Evolutionary conservation across 2,888 invertebrate species (phyloP), one percentile per base, ranked within the genome.

Genomic region (Colostygia pectinataria): DNA sequence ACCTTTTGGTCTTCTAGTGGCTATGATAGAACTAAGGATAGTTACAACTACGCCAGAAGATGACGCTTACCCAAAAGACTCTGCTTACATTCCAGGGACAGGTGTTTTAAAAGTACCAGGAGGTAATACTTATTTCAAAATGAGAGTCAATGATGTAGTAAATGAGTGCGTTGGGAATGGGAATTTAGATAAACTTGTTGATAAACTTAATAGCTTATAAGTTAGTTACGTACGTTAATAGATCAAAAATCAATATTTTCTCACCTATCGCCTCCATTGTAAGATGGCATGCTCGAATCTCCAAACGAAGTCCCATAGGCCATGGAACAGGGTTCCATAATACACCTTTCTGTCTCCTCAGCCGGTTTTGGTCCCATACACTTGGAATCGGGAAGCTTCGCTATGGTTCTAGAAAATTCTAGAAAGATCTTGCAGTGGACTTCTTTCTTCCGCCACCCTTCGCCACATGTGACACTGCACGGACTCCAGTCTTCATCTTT

Each of bases 401-500:
- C 97, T 41, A 97, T 94, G 0, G 97, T 97, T 61, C 95, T 92
- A 47, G 97, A 96, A 81, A 97, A 98, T 80, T 97, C 97, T 54
- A 98, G 90, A 83, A 96, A 98, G 67, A 98, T 98, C 90, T 97
- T 97, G 89, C 99, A 99, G 65, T 95, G 94, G n/a, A 98, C 98
- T 65, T 94, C 93, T 23, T 98, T 93, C 57, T 93, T 94, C n/a
- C 95, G 91, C 63, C 95, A 91, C 0, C 98, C 99, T 76, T 96
- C 95, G 0, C 98, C 98, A 75, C 99, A 98, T 0, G 95, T 94
- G 0, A 95, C 95, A 66, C 96, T 97, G 89, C 99, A 99, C 0
- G 95, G 93, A 1, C 97, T 94, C 98, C 98, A 99, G 42, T 96
- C 95, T 6, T 83, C 85, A 52, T 97, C 97, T 55, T 96, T 95